Base-by-base conservation (phyloP, 2,888 invertebrate genomes). In the Electrophaes corylata region DNA sequence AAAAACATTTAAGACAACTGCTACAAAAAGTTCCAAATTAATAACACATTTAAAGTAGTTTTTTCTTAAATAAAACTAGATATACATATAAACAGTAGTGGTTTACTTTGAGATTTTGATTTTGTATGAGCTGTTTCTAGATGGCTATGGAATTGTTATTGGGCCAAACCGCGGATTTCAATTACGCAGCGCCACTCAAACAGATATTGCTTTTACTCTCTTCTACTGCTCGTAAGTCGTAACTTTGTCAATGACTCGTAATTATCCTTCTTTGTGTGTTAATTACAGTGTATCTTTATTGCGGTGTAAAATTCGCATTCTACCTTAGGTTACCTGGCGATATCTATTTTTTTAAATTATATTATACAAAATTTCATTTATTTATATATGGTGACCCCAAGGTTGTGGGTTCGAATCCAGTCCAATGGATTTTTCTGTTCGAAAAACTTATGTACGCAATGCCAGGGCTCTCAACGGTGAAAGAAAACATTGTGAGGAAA, bases 81-180 rank as follows among this genome's bases (percentile, higher is more conserved):
- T n/a, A n/a, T n/a, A n/a, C n/a, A n/a, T n/a, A n/a, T n/a, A n/a
- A n/a, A n/a, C n/a, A n/a, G n/a, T n/a, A n/a, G n/a, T n/a, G n/a
- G n/a, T n/a, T n/a, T n/a, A n/a, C 26, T 10, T 20, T 4, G 20
- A 20, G n/a, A 33, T 10, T 6, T 23, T 4, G 3, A n/a, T n/a
- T 35, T 5, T 47, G 31, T 18, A 0, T 12, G 2, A 33, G 39
- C 52, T 4, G 39, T 49, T 35, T 12, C 8, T 0, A 4, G 16
- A n/a, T 23, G 23, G n/a, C 60, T 51, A 18, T 31, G 51, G n/a
- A 64, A 74, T 76, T 81, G 81, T 84, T 85, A 81, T 83, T 80
- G 83, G 79, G 72, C 75, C 69, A 76, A 82, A 81, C 83, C 81
- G 75, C 83, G 79, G 74, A 79, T 80, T 83, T 83, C 82, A 86